Conservation (phyloP, 2,888 invertebrate species). For the Melanophora roralis region DNA sequence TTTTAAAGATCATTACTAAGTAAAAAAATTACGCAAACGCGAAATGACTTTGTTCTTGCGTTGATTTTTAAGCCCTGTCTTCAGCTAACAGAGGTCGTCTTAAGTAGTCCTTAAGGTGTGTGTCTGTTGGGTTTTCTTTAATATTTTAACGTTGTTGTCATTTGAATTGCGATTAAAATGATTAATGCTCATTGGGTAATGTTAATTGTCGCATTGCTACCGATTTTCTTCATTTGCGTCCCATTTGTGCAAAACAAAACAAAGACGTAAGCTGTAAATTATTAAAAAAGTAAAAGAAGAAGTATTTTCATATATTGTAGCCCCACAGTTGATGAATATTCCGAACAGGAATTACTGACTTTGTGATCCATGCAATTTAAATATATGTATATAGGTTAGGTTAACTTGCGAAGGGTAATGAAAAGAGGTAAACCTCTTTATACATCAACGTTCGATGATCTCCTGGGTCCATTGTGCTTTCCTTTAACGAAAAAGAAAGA, state of each 20-base stretch:
- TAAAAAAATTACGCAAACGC: conserved; percentile 66
- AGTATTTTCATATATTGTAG: neutral
- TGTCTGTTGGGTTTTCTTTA: conserved; percentile 38
- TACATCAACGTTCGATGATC: too few relatives aligned
- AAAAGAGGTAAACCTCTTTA: too few relatives aligned
- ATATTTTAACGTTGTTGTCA: conserved; percentile 63
- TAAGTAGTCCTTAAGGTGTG: conserved; percentile 38
- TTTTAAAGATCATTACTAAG: conserved; percentile 73
- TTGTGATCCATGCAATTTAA: too few relatives aligned
- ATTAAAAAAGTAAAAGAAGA: neutral
- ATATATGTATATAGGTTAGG: too few relatives aligned
- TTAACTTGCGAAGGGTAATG: too few relatives aligned
- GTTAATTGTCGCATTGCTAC: conserved; percentile 72
- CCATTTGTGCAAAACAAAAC: neutral
- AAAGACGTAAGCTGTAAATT: conserved; percentile 7
- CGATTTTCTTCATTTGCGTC: conserved; percentile 7
- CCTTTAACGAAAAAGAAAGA: too few relatives aligned
- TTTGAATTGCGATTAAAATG: conserved; percentile 76
- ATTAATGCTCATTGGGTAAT: conserved; percentile 75
- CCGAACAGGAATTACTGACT: too few relatives aligned
- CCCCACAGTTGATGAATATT: too few relatives aligned
- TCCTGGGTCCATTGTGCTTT: too few relatives aligned
- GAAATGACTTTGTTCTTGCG: conserved; percentile 56
- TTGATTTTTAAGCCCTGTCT: neutral
- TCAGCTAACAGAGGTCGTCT: conserved; percentile 44